Percentiles rank a stretch among this genome's conserved stretches.
Evolutionary conservation across 2,113 vertebrate species (phyloP).

Genomic region (Mastomys coucha): DNA sequence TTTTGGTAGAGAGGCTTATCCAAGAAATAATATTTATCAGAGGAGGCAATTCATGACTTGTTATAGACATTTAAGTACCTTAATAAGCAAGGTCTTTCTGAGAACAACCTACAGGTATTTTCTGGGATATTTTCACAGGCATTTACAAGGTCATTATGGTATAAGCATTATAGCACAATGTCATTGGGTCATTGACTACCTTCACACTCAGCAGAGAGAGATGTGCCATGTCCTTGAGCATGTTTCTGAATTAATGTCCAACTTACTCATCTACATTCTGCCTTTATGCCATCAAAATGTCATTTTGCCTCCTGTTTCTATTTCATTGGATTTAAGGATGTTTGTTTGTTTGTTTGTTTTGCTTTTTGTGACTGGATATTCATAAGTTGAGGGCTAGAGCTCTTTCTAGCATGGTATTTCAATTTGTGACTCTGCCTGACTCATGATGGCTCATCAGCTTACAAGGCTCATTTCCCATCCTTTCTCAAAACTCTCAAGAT

Average conservation of each 20-base stretch:
- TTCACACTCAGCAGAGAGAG: not conserved
- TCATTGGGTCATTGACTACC: not conserved
- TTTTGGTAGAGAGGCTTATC: constrained; percentile 77
- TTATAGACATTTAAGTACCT: constrained; percentile 80
- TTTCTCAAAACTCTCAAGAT: not conserved
- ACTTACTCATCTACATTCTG: not conserved
- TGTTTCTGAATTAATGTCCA: not conserved
- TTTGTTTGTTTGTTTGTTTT: not conserved
- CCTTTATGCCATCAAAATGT: not conserved
- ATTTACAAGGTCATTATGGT: not conserved
- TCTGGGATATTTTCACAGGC: constrained; percentile 19
- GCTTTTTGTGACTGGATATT: not conserved
- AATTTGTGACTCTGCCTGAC: not conserved
- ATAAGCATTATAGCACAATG: not conserved
- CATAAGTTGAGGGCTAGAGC: not conserved
- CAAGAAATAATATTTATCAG: constrained; percentile 83
- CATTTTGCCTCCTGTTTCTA: not conserved
- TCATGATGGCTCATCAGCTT: too few species aligned
- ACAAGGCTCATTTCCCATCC: not conserved
- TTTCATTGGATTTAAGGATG: not conserved
- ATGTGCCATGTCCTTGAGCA: rapidly evolving
- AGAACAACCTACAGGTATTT: constrained; percentile 66
- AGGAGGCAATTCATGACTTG: constrained; percentile 77
- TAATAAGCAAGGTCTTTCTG: constrained; percentile 77
- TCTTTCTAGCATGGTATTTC: not conserved